Evolutionary conservation across 2,113 vertebrate genomes (phyloP).

Genomic region (Nansenia antarctica): DNA sequence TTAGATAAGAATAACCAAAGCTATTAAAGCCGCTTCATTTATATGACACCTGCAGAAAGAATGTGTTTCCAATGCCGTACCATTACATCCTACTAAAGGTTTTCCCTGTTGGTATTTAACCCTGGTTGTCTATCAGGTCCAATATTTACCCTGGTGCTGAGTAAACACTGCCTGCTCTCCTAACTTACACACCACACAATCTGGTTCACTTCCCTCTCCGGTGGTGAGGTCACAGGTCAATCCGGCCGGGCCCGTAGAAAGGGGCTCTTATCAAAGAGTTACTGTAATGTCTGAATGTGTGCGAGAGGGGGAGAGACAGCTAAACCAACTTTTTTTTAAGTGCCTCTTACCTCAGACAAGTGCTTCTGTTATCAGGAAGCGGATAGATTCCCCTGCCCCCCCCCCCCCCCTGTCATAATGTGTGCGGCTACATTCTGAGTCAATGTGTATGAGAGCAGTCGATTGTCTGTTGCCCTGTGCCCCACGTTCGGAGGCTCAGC

Average conservation of each 20-base stretch:
- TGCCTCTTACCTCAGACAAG: slow-evolving; percentile 20
- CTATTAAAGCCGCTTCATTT: background rate
- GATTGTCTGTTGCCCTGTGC: background rate
- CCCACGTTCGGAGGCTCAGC: background rate
- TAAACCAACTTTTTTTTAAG: slow-evolving; percentile 7
- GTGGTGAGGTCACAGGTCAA: slow-evolving; percentile 32
- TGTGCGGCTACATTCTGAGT: background rate
- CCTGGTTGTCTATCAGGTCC: slow-evolving; percentile 27
- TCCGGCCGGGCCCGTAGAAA: background rate
- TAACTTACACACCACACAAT: slow-evolving; percentile 27
- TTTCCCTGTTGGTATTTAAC: background rate
- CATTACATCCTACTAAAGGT: background rate
- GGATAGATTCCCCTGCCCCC: slow-evolving; percentile 17
- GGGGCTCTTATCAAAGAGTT: background rate
- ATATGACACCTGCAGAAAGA: background rate
- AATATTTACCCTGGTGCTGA: slow-evolving; percentile 42
- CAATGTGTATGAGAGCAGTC: background rate
- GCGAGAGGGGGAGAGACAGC: slow-evolving; percentile 13
- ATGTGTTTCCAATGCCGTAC: too few relatives aligned
- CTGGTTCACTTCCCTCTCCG: slow-evolving; percentile 49
- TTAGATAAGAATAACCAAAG: background rate
- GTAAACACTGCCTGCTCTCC: slow-evolving; percentile 42
- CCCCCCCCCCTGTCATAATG: slow-evolving; percentile 12
- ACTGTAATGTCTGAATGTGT: slow-evolving; percentile 3
- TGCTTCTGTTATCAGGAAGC: slow-evolving; percentile 4